phyloP scores from a whole-genome alignment of 2,888 invertebrate genomes.

The Epicampocera succincta region DNA sequence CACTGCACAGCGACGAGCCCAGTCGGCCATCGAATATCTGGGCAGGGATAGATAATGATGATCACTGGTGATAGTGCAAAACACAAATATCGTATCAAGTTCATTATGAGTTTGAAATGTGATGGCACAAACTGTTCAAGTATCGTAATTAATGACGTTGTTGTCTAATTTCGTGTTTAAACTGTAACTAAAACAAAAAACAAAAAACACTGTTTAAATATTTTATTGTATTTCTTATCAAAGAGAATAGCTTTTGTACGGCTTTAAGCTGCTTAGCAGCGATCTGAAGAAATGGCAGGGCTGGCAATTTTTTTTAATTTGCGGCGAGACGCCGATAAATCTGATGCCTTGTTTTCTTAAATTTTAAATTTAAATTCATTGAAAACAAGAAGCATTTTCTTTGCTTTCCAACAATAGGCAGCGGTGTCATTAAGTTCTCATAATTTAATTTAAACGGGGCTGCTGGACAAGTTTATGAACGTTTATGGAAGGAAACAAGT shows the following conservation, averaged over 20 bases:
- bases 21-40: constrained; percentile 5
- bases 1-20: not conserved
- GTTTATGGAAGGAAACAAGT: not conserved
- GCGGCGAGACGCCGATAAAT: too few relatives aligned
- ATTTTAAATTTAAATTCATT: too few relatives aligned
- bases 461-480: not conserved
- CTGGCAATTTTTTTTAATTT: too few relatives aligned
- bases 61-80: constrained; percentile 68
- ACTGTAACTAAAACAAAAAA: not conserved
- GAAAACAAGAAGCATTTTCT: too few relatives aligned
- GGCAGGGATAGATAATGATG: constrained; percentile 48
- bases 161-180: not conserved
- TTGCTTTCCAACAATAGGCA: not conserved
- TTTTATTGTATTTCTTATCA: too few relatives aligned
- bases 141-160: constrained; percentile 54
- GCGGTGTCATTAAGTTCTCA: not conserved
- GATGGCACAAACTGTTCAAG: not conserved
- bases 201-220: too few relatives aligned
- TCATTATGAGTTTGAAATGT: constrained; percentile 1
- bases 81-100: constrained; percentile 43
- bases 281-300: too few relatives aligned
- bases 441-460: not conserved
- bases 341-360: too few relatives aligned
- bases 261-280: too few relatives aligned
- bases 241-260: too few relatives aligned